Conservation (phyloP, 2,888 invertebrate genomes). For the Ashinkailepas kermadecensis region DNA sequence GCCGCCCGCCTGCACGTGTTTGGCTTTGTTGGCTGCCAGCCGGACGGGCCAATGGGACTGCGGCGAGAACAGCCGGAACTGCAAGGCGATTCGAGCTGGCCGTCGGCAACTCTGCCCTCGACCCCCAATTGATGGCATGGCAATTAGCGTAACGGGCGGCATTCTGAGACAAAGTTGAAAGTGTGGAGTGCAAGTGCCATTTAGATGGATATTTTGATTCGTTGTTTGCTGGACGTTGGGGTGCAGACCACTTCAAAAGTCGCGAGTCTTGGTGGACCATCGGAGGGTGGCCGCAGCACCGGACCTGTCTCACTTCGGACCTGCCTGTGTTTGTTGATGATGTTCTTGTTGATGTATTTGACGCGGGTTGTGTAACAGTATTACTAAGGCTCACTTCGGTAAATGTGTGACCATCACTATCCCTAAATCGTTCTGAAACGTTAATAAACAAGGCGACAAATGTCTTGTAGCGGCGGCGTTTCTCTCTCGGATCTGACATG, state of each 20-base stretch:
- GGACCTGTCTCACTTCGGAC: neutral
- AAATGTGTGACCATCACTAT: slow-evolving; percentile 7
- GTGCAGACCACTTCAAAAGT: neutral
- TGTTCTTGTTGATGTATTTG: slow-evolving; percentile 3
- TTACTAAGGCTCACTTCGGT: slow-evolving; percentile 13
- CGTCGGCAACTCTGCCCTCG: neutral
- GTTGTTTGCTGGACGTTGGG: neutral
- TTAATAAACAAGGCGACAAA: neutral
- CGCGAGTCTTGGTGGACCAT: neutral
- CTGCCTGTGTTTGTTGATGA: neutral
- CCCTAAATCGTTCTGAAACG: neutral
- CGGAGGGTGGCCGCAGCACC: neutral
- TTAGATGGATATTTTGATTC: neutral
- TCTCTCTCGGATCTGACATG: too few relatives aligned
- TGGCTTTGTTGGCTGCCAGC: neutral
- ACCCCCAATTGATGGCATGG: neutral
- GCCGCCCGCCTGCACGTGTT: neutral
- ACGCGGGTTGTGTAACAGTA: slow-evolving; percentile 15
- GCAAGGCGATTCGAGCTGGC: neutral
- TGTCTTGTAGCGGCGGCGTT: neutral
- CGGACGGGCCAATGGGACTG: neutral
- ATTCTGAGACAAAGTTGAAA: neutral
- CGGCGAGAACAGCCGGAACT: neutral
- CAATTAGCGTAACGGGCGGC: neutral
- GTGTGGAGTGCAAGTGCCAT: neutral